Evolutionary conservation across 2,888 invertebrate species (phyloP), one percentile per base, ranked within the genome.

Genomic region (Himalopsyche anomala): DNA sequence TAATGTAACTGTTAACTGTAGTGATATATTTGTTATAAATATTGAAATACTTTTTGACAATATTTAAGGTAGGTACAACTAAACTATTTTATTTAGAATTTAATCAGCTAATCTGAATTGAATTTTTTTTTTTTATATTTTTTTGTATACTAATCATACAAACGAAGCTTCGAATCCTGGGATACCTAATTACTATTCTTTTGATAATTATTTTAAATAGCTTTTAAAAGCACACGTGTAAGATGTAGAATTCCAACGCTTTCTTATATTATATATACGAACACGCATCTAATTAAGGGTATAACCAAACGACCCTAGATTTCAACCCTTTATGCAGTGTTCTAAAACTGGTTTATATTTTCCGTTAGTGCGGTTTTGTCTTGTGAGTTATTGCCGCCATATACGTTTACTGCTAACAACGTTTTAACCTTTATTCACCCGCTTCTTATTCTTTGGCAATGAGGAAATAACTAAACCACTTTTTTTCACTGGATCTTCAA

Each of bases 291-390:
- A 62, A 84, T 84, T 83, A 69, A 83, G 84, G 82, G 83, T 83
- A n/a, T 42, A 40, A 81, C 8, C 45, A 69, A 69, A 62, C 62
- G 19, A 82, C 81, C 85, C 84, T 51, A 62, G 4, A 54, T 56
- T 28, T 55, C 40, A 84, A 55, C 36, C 55, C 85, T 51, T 74
- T 81, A 36, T 81, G 69, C 19, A 74, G 28, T 45, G 55, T 17
- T 40, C 54, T 15, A 15, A 84, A 87, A 87, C 87, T 19, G 87
- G 87, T 87, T 87, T 85, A 19, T 42, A 45, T 84, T 87, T 85
- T 87, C 87, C 87, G 87, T 87, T 87, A 83, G 62, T 85, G 85
- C 83, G 83, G 87, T 85, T 87, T 62, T 83, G 11, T 45, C 28
- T 62, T n/a, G 79, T 81, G 79, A 83, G 51, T 80, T 84, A 86